A percentile compares a stretch with the other conserved stretches of the same genome.
phyloP scores from a whole-genome alignment of 2,113 vertebrate species.

The Indicator indicator region DNA sequence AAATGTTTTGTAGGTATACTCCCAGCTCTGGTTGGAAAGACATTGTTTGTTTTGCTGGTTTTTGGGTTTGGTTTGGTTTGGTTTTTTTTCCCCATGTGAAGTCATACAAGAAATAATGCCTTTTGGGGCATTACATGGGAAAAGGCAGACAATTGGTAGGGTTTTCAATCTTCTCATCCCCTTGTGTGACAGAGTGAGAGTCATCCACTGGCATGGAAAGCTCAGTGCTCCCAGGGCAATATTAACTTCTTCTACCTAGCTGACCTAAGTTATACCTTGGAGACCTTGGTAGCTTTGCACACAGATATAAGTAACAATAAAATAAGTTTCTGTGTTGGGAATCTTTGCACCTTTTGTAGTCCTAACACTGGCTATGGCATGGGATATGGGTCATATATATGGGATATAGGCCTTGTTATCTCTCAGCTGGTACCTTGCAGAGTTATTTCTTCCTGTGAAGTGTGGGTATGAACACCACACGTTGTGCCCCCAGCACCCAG shows the following conservation, averaged over 20 bases:
- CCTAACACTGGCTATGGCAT: not conserved
- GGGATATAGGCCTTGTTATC: not conserved
- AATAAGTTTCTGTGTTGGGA: not conserved
- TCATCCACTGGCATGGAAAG: not conserved
- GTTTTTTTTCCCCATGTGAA: not conserved
- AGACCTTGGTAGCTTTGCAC: rapidly evolving
- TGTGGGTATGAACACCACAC: rapidly evolving
- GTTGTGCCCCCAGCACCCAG: rapidly evolving
- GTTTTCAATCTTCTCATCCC: slow-evolving; percentile 41
- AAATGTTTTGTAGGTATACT: not conserved
- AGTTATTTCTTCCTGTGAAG: not conserved
- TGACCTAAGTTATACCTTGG: not conserved
- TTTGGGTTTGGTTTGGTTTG: not conserved
- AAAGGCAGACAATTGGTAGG: not conserved
- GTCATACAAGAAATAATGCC: slow-evolving; percentile 35
- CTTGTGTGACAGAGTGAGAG: not conserved
- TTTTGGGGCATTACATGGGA: not conserved
- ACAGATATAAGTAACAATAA: rapidly evolving
- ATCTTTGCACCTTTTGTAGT: not conserved
- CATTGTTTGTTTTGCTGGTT: not conserved
- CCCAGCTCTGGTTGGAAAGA: not conserved
- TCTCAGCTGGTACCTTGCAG: not conserved
- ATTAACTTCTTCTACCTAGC: not conserved
- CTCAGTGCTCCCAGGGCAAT: not conserved
- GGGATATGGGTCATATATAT: not conserved